Base-by-base conservation (phyloP, 92 coral and sea anemone genomes). In the Paragorgia papillata region DNA sequence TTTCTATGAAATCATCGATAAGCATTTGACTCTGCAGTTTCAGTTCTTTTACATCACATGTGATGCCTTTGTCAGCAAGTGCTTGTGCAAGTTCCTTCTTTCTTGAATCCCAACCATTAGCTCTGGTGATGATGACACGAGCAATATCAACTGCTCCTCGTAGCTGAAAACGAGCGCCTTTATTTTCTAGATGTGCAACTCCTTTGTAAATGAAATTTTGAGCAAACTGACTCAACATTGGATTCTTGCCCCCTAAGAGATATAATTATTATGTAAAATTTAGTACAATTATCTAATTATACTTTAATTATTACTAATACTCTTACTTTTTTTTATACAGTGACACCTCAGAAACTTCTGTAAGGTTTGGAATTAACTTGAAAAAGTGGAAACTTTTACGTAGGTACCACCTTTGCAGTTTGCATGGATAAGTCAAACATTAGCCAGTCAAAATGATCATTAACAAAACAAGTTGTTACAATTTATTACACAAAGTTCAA, bases 201-300 rank as follows among this genome's bases (percentile, higher is more conserved):
- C 99, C 99, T 62, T 91, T 95, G 90, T 91, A 95, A 37, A 95
- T 89, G 79, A 88, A 95, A 53, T 95, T 97, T 73, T 95, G 99
- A 20, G 99, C 92, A 63, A 84, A 89, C 43, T 80, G 82, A 62
- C 99, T 89, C 67, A 75, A 83, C 99, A 91, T 95, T 7, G 96
- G 92, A 57, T 95, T 95, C 67, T 95, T 95, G 24, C 56, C 82
- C 19, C 96, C 97, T 92, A 80, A 10, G 67, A n/a, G n/a, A n/a
- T n/a, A n/a, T n/a, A n/a, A n/a, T n/a, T n/a, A n/a, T n/a, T n/a
- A n/a, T n/a, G n/a, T n/a, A n/a, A n/a, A n/a, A n/a, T n/a, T n/a
- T n/a, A n/a, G n/a, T n/a, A n/a, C n/a, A n/a, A n/a, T n/a, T n/a
- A n/a, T n/a, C n/a, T n/a, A n/a, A n/a, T n/a, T n/a, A n/a, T n/a